Conservation (phyloP, 2,888 invertebrate species). For the Blastobasis lacticolella region DNA sequence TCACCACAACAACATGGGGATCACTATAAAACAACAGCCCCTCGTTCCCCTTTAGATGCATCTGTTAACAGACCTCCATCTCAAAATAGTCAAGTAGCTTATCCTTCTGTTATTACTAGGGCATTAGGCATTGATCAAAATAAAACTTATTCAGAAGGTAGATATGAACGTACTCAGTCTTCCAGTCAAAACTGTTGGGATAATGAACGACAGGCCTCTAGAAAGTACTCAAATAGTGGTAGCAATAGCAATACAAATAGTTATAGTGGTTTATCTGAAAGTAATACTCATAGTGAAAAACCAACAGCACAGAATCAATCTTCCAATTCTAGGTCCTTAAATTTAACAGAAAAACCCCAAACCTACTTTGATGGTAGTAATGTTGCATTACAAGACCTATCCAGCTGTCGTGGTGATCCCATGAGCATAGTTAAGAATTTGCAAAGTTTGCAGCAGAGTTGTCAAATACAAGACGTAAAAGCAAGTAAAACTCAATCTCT, state of each 20-base stretch:
- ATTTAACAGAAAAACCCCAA: conserved; percentile 72
- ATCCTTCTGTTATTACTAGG: conserved; percentile 88
- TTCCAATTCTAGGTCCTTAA: conserved; percentile 58
- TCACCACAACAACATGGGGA: conserved; percentile 81
- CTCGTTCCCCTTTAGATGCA: conserved; percentile 81
- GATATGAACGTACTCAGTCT: conserved; percentile 71
- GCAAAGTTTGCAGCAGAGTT: conserved; percentile 75
- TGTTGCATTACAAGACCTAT: conserved; percentile 79
- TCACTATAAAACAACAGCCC: conserved; percentile 69
- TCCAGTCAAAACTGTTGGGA: conserved; percentile 75
- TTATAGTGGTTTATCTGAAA: conserved; percentile 57
- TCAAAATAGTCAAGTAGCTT: conserved; percentile 78
- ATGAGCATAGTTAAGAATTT: conserved; percentile 85
- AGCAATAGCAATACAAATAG: conserved; percentile 42
- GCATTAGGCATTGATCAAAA: conserved; percentile 78
- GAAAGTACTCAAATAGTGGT: conserved; percentile 66
- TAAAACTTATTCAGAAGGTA: conserved; percentile 64
- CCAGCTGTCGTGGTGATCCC: conserved; percentile 83
- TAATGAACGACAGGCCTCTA: conserved; percentile 59
- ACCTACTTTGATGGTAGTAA: conserved; percentile 78
- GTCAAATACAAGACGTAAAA: conserved; percentile 74
- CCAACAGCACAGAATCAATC: conserved; percentile 57
- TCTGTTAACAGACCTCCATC: conserved; percentile 78
- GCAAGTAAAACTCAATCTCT: conserved; percentile 54
- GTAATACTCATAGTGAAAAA: conserved; percentile 58